Percentiles rank a stretch among this genome's conserved stretches.
phyloP scores from a whole-genome alignment of 2,113 vertebrate genomes.

The Paedocypris sp. region DNA sequence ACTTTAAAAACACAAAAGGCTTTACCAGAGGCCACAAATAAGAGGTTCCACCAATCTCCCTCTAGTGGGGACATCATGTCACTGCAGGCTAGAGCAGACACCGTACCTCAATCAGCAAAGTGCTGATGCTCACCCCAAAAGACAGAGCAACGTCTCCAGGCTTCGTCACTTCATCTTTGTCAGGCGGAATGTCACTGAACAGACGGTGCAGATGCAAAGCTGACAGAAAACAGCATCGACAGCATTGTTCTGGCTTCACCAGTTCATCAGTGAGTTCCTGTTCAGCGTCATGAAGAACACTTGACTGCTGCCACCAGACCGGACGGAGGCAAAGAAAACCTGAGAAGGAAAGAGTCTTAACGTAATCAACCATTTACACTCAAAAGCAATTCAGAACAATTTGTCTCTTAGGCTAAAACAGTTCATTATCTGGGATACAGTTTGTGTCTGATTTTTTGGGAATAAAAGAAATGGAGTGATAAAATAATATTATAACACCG shows the following conservation, averaged over 20 bases:
- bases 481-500: too few relatives aligned
- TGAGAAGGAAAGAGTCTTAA: constrained; percentile 37
- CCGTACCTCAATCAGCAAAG: not conserved
- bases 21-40: constrained; percentile 16
- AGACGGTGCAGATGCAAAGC: not conserved
- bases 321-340: constrained; percentile 97
- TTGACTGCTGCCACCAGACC: constrained; percentile 95
- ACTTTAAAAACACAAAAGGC: not conserved
- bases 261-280: constrained; percentile 99
- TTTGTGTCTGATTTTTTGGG: too few relatives aligned
- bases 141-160: constrained; percentile 25
- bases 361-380: too few relatives aligned
- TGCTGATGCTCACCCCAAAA: constrained; percentile 22
- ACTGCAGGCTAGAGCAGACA: constrained; percentile 2
- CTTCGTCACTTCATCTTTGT: not conserved
- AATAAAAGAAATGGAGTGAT: too few relatives aligned
- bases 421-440: too few relatives aligned
- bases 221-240: constrained; percentile 28
- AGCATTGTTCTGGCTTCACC: constrained; percentile 65
- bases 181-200: not conserved
- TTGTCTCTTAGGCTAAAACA: too few relatives aligned
- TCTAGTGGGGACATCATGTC: not conserved
- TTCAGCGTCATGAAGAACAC: constrained; percentile 99
- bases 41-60: not conserved
- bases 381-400: too few relatives aligned